Evolutionary conservation across 2,113 vertebrate species (phyloP).

Genomic region (Gnathochromis pfefferi): DNA sequence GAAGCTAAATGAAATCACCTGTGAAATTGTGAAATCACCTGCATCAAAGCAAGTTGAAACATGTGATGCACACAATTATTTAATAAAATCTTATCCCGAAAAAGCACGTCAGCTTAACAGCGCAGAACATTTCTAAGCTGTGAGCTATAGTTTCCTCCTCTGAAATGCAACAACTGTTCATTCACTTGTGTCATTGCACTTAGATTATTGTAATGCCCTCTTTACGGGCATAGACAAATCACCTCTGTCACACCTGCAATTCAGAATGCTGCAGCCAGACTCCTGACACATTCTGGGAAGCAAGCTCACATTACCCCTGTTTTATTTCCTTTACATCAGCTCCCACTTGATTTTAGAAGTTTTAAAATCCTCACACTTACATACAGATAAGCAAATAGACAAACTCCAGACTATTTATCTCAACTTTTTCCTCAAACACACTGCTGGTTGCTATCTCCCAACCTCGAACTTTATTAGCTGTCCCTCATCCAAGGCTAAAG

Average conservation of each 20-base stretch:
- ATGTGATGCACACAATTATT: neutral
- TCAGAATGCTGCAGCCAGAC: neutral
- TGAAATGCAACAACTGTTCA: neutral
- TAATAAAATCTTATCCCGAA: neutral
- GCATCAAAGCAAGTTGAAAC: neutral
- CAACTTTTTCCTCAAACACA: neutral
- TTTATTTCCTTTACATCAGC: neutral
- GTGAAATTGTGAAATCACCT: neutral
- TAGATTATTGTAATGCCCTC: neutral
- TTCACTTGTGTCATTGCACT: neutral
- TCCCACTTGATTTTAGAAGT: rapidly evolving
- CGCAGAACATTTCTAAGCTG: neutral
- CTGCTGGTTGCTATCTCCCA: neutral
- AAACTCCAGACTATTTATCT: neutral
- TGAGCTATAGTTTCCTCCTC: neutral
- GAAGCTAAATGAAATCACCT: neutral
- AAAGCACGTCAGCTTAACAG: neutral
- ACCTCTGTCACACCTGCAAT: neutral
- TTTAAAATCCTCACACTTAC: neutral
- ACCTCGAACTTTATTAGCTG: rapidly evolving
- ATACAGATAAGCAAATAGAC: neutral
- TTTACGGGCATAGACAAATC: neutral
- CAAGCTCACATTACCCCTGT: rapidly evolving
- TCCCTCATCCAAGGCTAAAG: neutral
- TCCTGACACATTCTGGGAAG: neutral